Percentiles rank a stretch among this genome's conserved stretches.
These are phyloP conservation scores for Nomada fabriciana DNA, from an alignment of 2,888 invertebrate genomes.

Conservation along the genomic window DNA sequence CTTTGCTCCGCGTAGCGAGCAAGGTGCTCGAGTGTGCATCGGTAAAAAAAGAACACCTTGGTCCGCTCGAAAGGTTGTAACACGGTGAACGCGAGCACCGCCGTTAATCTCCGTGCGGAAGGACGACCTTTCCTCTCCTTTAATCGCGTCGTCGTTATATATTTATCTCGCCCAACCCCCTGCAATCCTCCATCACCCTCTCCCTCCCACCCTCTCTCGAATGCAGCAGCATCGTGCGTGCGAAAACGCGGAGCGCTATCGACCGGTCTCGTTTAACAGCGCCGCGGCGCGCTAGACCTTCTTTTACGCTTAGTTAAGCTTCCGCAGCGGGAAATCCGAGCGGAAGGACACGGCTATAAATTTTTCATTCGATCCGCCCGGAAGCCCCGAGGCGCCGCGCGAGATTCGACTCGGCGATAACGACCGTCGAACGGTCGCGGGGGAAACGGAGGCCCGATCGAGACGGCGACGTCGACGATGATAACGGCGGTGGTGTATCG, in stretches of 20 bases:
- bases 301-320: conserved; percentile 59
- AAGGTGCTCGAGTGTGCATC: conserved; percentile 4
- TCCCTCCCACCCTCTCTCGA: too few species aligned
- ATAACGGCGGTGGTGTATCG: conserved; percentile 21
- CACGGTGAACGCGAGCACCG: not conserved
- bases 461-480: conserved; percentile 53
- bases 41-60: conserved; percentile 33
- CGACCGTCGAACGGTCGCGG: not conserved
- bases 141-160: conserved; percentile 34
- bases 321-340: conserved; percentile 51
- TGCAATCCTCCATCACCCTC: not conserved
- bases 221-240: conserved; percentile 43
- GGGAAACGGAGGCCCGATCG: conserved; percentile 18
- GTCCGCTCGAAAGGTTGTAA: conserved; percentile 18
- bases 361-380: conserved; percentile 63
- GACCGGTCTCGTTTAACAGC: conserved; percentile 9
- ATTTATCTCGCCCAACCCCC: conserved; percentile 34
- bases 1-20: not conserved
- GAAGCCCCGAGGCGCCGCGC: conserved; percentile 42
- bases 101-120: not conserved
- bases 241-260: conserved; percentile 44
- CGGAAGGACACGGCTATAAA: conserved; percentile 65
- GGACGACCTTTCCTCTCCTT: conserved; percentile 25
- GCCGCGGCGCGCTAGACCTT: not conserved
- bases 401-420: conserved; percentile 50